Conservation (phyloP, 2,888 invertebrate species). For the Drosophila flavopinicola region DNA sequence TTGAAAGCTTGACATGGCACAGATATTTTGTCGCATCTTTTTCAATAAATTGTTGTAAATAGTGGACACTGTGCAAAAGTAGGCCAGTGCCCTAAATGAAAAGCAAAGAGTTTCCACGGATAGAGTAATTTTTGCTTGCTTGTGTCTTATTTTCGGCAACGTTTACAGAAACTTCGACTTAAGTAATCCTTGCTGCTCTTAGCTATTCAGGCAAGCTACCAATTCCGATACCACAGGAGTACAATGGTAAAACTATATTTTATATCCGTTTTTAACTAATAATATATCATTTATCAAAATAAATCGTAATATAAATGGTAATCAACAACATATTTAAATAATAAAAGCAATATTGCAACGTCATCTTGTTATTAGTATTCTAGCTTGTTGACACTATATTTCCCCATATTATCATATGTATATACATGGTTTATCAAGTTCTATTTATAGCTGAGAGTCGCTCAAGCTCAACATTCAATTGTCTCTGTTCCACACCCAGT, state of each 20-base stretch:
- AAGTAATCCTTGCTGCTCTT: no score
- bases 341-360: no score
- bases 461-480: background rate
- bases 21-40: constrained; percentile 74
- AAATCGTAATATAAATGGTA: no score
- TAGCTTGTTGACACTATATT: background rate
- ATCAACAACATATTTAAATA: no score
- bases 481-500: background rate
- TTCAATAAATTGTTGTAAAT: constrained; percentile 53
- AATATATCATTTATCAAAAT: no score
- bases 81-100: background rate
- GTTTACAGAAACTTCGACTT: no score
- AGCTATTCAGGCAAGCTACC: no score
- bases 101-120: background rate
- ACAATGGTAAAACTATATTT: no score
- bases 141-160: background rate
- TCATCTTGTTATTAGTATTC: background rate
- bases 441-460: background rate
- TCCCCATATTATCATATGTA: background rate
- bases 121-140: background rate
- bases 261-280: no score
- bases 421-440: background rate
- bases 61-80: constrained; percentile 13
- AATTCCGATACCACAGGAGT: no score
- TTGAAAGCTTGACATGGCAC: constrained; percentile 68